These are phyloP conservation scores for Mus pahari DNA, from an alignment of 2,113 vertebrate species.

Conservation along the genomic window DNA sequence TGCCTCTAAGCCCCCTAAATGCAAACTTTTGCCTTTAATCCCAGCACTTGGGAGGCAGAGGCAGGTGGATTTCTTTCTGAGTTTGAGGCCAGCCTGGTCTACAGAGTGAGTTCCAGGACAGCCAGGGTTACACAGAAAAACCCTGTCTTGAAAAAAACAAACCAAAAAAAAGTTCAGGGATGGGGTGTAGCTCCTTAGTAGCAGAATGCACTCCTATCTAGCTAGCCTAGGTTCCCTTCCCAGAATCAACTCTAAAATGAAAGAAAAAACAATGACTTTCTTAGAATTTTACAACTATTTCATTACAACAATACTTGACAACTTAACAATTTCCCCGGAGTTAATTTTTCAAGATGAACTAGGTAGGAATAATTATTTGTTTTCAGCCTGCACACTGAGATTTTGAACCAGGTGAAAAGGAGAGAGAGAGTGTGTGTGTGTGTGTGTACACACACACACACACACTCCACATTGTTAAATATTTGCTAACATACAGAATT, in stretches of 20 bases:
- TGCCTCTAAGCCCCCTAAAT: neutral
- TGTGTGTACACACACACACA: no score
- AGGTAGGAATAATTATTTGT: neutral
- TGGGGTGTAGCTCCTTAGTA: neutral
- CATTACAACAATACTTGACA: neutral
- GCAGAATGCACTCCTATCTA: neutral
- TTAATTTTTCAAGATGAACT: conserved; percentile 22
- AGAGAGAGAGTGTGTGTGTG: no score
- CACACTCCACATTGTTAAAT: neutral
- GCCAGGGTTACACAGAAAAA: no score
- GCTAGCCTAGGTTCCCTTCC: neutral
- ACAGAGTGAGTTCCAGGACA: no score
- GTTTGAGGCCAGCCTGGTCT: no score
- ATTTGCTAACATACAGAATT: neutral
- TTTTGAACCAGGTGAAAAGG: neutral
- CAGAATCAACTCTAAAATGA: neutral
- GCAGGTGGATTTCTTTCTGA: no score
- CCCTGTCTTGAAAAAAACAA: no score
- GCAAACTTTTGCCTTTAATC: neutral
- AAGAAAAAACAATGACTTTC: neutral
- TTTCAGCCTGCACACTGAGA: neutral
- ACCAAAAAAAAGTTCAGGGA: neutral
- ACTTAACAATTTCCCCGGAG: neutral
- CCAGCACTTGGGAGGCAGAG: no score
- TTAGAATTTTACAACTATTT: conserved; percentile 1